Percentiles rank a stretch among this genome's conserved stretches.
Conservation (phyloP, 1,140 invertebrate genomes). For the Orius insidiosus region DNA sequence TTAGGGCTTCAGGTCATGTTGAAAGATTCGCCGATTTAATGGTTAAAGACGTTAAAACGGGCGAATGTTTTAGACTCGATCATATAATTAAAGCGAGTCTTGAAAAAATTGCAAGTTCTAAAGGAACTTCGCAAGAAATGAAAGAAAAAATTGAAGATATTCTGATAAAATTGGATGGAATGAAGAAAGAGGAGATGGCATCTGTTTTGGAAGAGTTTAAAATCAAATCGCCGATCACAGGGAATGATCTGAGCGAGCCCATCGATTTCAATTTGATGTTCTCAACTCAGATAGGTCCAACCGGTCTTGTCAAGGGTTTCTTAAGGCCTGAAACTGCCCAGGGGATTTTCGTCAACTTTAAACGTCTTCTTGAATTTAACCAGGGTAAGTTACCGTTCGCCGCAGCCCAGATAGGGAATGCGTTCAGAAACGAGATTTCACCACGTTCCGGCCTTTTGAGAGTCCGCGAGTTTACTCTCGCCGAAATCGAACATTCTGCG, state of each 20-base stretch:
- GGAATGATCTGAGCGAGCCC: constrained; percentile 85
- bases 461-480: constrained; percentile 98
- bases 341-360: constrained; percentile 99
- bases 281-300: constrained; percentile 88
- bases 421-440: constrained; percentile 99
- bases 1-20: constrained; percentile 89
- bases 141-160: constrained; percentile 67
- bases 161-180: constrained; percentile 68
- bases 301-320: constrained; percentile 83
- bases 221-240: constrained; percentile 88
- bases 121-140: constrained; percentile 52
- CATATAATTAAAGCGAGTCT: constrained; percentile 95
- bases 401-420: constrained; percentile 93
- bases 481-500: constrained; percentile 99
- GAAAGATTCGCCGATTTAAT: constrained; percentile 98
- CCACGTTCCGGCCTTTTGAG: constrained; percentile 90
- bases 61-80: constrained; percentile 93
- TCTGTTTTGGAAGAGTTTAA: constrained; percentile 65
- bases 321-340: constrained; percentile 96
- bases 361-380: constrained; percentile 90
- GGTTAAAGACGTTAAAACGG: constrained; percentile 92
- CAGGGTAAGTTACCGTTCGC: constrained; percentile 93
- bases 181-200: constrained; percentile 78
- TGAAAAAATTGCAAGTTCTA: constrained; percentile 75
- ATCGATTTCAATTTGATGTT: constrained; percentile 99